Conservation (phyloP, 2,113 vertebrate species). For the Donacobius atricapilla region DNA sequence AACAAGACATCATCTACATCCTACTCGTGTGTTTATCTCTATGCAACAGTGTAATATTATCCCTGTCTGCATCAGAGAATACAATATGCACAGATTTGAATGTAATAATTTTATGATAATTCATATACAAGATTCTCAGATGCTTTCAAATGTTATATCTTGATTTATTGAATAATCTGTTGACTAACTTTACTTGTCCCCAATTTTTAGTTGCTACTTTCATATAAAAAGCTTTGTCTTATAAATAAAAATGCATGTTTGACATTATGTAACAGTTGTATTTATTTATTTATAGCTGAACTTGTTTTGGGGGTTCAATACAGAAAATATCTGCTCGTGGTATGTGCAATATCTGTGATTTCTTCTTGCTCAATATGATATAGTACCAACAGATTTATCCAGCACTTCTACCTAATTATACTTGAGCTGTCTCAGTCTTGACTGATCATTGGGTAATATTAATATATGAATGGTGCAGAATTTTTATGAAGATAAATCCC, state of each 20-base stretch:
- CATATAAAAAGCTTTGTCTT: not conserved
- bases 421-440: not conserved
- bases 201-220: not conserved
- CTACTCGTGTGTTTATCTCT: fast-evolving
- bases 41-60: not conserved
- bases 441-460: not conserved
- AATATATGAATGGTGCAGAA: not conserved
- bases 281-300: not conserved
- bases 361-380: not conserved
- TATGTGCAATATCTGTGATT: not conserved
- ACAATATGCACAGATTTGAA: not conserved
- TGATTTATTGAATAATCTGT: not conserved
- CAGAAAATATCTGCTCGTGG: not conserved
- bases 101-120: not conserved
- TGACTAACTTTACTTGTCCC: not conserved
- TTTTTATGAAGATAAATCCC: conserved; percentile 30
- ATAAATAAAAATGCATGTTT: not conserved
- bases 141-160: not conserved
- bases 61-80: not conserved
- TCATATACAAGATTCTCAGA: not conserved
- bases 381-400: not conserved
- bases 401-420: not conserved
- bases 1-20: not conserved
- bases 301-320: not conserved
- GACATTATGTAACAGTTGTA: not conserved